Conservation (phyloP, 2,888 invertebrate species). For the Colostygia pectinataria region DNA sequence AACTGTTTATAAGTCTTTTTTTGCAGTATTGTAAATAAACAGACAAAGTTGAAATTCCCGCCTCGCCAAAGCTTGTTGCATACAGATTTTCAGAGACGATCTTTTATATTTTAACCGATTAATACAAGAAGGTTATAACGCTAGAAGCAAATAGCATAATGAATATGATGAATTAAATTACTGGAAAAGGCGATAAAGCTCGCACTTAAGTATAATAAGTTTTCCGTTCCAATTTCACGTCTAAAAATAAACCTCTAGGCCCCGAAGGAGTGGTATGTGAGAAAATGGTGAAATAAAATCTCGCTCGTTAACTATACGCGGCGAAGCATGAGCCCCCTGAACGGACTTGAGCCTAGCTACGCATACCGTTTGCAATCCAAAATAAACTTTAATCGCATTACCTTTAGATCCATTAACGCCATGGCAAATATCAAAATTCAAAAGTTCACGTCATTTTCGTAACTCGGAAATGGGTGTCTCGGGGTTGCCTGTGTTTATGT, state of each 20-base stretch:
- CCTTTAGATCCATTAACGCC: neutral
- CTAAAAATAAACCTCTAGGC: constrained; percentile 29
- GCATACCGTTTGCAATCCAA: neutral
- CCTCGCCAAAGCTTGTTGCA: too few species aligned
- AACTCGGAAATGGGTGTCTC: constrained; percentile 1
- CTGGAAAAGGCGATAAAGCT: constrained; percentile 1
- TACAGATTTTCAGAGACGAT: too few species aligned
- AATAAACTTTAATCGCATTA: neutral
- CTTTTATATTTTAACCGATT: too few species aligned
- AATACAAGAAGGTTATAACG: too few species aligned
- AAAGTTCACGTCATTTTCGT: neutral
- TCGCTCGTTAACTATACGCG: constrained; percentile 70
- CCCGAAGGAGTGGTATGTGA: constrained; percentile 18
- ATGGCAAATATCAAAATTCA: neutral
- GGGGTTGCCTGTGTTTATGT: neutral
- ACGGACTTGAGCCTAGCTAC: constrained; percentile 40
- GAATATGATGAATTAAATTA: neutral
- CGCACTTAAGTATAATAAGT: neutral
- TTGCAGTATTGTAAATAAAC: too few species aligned
- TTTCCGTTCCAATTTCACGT: constrained; percentile 12
- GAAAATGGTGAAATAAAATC: constrained; percentile 50
- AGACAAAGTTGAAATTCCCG: too few species aligned
- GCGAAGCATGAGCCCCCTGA: constrained; percentile 56
- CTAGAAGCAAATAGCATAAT: neutral
- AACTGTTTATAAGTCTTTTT: too few species aligned